These are phyloP conservation scores for Leucophora obtusa DNA, from an alignment of 2,888 invertebrate species.

Conservation along the genomic window DNA sequence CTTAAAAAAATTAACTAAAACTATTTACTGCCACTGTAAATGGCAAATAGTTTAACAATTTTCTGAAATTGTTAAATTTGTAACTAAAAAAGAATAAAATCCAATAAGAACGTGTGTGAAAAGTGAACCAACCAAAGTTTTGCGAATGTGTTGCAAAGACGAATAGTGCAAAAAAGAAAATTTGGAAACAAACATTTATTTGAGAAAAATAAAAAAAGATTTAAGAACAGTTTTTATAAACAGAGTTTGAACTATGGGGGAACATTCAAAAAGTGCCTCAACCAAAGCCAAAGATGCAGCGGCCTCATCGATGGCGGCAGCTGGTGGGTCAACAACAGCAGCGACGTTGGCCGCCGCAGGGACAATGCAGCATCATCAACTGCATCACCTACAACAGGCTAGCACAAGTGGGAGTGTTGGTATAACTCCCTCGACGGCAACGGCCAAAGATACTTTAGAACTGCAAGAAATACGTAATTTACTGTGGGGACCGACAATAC, in stretches of 20 bases:
- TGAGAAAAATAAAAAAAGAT: neutral
- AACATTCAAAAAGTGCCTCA: slow-evolving; percentile 68
- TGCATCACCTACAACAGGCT: slow-evolving; percentile 58
- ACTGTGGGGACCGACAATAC: slow-evolving; percentile 91
- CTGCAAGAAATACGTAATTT: slow-evolving; percentile 87
- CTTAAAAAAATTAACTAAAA: slow-evolving; percentile 6
- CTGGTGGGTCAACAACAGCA: slow-evolving; percentile 68
- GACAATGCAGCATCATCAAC: slow-evolving; percentile 69
- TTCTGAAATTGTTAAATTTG: slow-evolving; percentile 22
- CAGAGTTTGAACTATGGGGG: slow-evolving; percentile 70
- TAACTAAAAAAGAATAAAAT: slow-evolving; percentile 5
- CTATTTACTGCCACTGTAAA: slow-evolving; percentile 38
- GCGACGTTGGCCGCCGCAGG: slow-evolving; percentile 62
- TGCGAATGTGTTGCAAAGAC: slow-evolving; percentile 26
- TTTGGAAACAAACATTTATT: neutral
- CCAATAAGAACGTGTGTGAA: slow-evolving; percentile 6
- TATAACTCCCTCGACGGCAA: slow-evolving; percentile 59
- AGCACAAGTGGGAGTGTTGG: slow-evolving; percentile 59
- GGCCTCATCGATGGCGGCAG: slow-evolving; percentile 68
- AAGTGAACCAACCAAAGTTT: slow-evolving; percentile 10
- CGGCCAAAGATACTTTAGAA: slow-evolving; percentile 81
- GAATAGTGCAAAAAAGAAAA: neutral
- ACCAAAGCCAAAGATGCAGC: slow-evolving; percentile 61
- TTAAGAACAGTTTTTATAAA: slow-evolving; percentile 1
- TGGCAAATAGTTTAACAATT: slow-evolving; percentile 43